Conservation (phyloP, 1,140 invertebrate genomes). For the Drosophila eugracilis region DNA sequence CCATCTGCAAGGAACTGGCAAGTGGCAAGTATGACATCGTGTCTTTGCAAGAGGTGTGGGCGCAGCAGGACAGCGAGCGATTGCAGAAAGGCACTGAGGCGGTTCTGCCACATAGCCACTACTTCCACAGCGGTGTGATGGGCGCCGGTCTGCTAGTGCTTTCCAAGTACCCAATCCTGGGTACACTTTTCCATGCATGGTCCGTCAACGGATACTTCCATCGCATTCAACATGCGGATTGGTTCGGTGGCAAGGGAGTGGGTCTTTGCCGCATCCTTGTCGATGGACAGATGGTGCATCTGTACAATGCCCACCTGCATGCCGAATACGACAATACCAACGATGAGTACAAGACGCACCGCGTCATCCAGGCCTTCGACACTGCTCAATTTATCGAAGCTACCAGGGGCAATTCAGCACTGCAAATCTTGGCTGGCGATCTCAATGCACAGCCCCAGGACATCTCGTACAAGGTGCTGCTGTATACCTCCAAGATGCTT, state of each 20-base stretch:
- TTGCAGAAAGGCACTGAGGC: slow-evolving; percentile 88
- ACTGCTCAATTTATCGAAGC: slow-evolving; percentile 96
- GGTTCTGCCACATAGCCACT: slow-evolving; percentile 93
- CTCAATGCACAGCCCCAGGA: slow-evolving; percentile 95
- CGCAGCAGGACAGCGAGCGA: slow-evolving; percentile 89
- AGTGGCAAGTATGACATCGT: slow-evolving; percentile 93
- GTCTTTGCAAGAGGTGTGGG: slow-evolving; percentile 97
- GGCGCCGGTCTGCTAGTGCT: slow-evolving; percentile 97
- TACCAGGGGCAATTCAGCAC: slow-evolving; percentile 91
- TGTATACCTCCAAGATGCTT: slow-evolving; percentile 83
- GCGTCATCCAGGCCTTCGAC: slow-evolving; percentile 96
- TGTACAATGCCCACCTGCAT: slow-evolving; percentile 97
- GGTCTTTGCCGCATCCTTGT: slow-evolving; percentile 93
- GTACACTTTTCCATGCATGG: slow-evolving; percentile 96
- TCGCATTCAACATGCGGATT: slow-evolving; percentile 98
- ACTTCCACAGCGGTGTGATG: slow-evolving; percentile 97
- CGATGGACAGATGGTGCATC: slow-evolving; percentile 88
- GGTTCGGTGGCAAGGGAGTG: slow-evolving; percentile 99
- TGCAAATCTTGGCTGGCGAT: slow-evolving; percentile 95
- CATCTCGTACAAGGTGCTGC: slow-evolving; percentile 90
- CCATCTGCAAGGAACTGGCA: slow-evolving; percentile 91
- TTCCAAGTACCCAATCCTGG: slow-evolving; percentile 93
- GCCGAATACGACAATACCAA: slow-evolving; percentile 95
- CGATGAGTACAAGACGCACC: slow-evolving; percentile 96
- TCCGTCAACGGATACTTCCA: slow-evolving; percentile 98